These are phyloP conservation scores for Hirtodrosophila confusa DNA, from an alignment of 2,888 invertebrate species.

Conservation along the genomic window DNA sequence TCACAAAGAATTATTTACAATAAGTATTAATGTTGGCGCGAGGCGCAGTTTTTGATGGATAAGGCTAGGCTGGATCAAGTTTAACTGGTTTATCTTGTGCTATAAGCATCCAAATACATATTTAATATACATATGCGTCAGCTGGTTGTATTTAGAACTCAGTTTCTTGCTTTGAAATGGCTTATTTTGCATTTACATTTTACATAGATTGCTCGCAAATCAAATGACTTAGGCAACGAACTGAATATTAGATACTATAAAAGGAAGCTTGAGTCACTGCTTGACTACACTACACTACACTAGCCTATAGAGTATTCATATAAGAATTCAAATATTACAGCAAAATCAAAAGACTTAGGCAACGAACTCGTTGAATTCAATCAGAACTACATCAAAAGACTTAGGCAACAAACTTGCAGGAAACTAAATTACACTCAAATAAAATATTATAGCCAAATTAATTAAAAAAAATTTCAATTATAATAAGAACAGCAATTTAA, in stretches of 20 bases:
- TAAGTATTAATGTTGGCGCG: constrained; percentile 14
- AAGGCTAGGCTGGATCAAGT: constrained; percentile 47
- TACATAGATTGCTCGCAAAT: background rate
- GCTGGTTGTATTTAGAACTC: constrained; percentile 11
- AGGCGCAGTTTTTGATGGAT: constrained; percentile 28
- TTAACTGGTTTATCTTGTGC: constrained; percentile 39
- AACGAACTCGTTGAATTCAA: background rate
- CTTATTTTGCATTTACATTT: background rate
- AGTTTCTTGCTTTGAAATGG: background rate
- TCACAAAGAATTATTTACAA: constrained; percentile 4
- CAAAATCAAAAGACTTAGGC: constrained; percentile 3
- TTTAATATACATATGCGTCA: constrained; percentile 19
- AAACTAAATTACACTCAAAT: too few relatives aligned
- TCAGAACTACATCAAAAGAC: too few relatives aligned
- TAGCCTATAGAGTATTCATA: background rate
- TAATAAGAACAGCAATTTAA: too few relatives aligned
- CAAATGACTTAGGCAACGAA: background rate
- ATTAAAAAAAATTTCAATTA: too few relatives aligned
- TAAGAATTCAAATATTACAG: background rate
- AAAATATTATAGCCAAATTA: too few relatives aligned
- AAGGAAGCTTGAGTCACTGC: background rate
- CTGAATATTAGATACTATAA: background rate
- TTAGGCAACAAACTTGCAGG: too few relatives aligned
- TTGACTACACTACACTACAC: too few relatives aligned
- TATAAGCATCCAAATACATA: constrained; percentile 16